Base-by-base conservation (phyloP, 1,140 invertebrate genomes). In the Sitophilus oryzae region DNA sequence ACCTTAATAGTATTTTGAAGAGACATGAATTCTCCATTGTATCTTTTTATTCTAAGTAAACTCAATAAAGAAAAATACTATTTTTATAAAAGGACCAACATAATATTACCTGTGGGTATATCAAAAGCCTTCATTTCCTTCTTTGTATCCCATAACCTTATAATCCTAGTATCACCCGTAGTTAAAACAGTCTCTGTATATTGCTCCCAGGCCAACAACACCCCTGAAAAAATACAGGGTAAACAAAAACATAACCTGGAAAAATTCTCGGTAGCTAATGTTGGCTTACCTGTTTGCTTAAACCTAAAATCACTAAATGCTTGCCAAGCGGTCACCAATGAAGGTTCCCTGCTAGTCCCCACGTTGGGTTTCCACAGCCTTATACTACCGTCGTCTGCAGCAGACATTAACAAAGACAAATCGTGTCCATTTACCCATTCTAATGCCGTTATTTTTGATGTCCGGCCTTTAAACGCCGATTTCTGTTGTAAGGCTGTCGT, bases 361-460 rank as follows among this genome's bases (percentile, higher is more conserved):
- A 72, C 53, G 14, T 71, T 69, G 21, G 80, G 73, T 47, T 71
- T 74, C 81, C 81, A 93, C 8, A 93, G 67, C 62, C 84, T 77
- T 14, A 93, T 76, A 41, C 84, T 79, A 22, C 90, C 90, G 71
- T 91, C 86, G 70, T 91, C 88, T 59, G 80, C 78, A 46, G 83
- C 85, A 30, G 82, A 78, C 72, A 89, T 77, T 18, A 91, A 71
- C 53, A 91, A 71, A 20, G 84, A 77, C 49, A 83, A 77, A 68
- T 93, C 88, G 67, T 95, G 91, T 45, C 85, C 78, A 76, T 97
- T 96, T n/a, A 96, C 72, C 71, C 92, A 92, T 62, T 93, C 85
- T 23, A 96, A 74, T 25, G 86, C 77, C 6, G 89, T 88, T 34
- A 96, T 84, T 42, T 83, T 81, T 19, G 82, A 71, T 63, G 20